Evolutionary conservation across 1,140 invertebrate genomes (phyloP), one percentile per base, ranked within the genome.

Genomic region (Drosophila azteca): DNA sequence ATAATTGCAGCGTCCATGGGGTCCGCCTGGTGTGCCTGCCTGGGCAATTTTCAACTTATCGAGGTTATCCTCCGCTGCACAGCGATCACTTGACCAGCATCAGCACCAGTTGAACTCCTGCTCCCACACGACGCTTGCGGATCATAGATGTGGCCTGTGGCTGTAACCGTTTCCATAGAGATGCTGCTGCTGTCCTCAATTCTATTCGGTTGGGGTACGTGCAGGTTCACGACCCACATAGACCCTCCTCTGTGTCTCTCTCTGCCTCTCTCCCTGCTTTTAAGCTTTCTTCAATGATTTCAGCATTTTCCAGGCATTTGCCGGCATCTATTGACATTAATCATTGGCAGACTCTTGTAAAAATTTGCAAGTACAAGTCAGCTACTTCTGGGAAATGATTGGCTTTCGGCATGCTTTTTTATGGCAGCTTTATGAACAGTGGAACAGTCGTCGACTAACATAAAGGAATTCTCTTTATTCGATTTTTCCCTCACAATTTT

Each of bases 321-420:
- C 61, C 61, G 66, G 29, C 71, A 54, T 83, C 77, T 87, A 87
- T 87, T 87, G 83, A 88, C 83, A 87, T 87, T 87, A 87, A 87
- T 87, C 83, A 87, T 87, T 87, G 48, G 71, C 83, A 78, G 64
- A 41, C 48, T 66, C 83, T 83, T 83, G 79, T 66, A 75, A 78
- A 88, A 88, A 88, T 79, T 83, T 83, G 79, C 83, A 87, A 87
- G 75, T 81, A 84, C 72, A 67, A 53, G 66, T 45, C 48, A 52
- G 35, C 60, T 48, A 62, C 62, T 67, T 75, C 55, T 59, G 50
- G 63, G 63, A 76, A 77, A 77, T 68, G 55, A 62, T 62, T 77
- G 70, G 41, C 67, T 69, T 45, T 24, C 67, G 69, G 65, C 67
- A 50, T 53, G 58, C 52, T 69, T 59, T 64, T 61, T 62, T 49